Percentiles rank a stretch among this genome's conserved stretches.
These are phyloP conservation scores for Hiodon tergisus DNA, from an alignment of 2,113 vertebrate genomes.

Conservation along the genomic window DNA sequence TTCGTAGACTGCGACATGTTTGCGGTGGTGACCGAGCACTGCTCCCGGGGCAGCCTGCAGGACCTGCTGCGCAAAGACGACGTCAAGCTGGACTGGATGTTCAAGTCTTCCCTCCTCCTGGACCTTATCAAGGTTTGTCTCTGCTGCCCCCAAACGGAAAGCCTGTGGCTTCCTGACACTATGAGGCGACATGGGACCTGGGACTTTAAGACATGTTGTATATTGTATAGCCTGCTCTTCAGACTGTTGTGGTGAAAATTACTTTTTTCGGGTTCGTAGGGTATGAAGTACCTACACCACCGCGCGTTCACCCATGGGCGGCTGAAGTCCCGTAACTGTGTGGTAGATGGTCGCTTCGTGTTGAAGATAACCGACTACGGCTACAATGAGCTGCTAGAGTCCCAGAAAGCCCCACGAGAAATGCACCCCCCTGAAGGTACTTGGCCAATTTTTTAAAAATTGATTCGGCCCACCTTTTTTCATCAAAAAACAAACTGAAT, in stretches of 20 bases:
- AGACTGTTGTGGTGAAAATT: not conserved
- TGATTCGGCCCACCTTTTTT: too few species aligned
- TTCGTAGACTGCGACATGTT: conserved; percentile 75
- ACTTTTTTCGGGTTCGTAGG: conserved; percentile 52
- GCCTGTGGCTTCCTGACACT: too few species aligned
- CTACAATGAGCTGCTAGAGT: conserved; percentile 74
- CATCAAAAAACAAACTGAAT: too few species aligned
- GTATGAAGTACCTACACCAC: conserved; percentile 87
- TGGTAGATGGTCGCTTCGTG: conserved; percentile 86
- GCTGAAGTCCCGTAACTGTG: conserved; percentile 84
- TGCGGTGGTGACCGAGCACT: conserved; percentile 82
- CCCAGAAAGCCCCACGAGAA: conserved; percentile 63
- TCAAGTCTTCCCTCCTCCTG: conserved; percentile 85
- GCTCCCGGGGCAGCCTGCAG: conserved; percentile 81
- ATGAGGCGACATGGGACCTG: not conserved
- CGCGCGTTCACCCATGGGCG: conserved; percentile 76
- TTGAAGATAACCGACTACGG: conserved; percentile 88
- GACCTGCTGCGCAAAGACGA: conserved; percentile 82
- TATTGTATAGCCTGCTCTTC: not conserved
- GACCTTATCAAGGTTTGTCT: conserved; percentile 84
- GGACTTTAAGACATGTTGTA: not conserved
- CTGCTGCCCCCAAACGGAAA: not conserved
- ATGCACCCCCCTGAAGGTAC: conserved; percentile 70
- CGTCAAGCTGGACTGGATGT: conserved; percentile 91
- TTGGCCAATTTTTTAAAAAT: not conserved